Evolutionary conservation across 1,140 invertebrate species (phyloP).

Genomic region (Hypsibius dujardini): DNA sequence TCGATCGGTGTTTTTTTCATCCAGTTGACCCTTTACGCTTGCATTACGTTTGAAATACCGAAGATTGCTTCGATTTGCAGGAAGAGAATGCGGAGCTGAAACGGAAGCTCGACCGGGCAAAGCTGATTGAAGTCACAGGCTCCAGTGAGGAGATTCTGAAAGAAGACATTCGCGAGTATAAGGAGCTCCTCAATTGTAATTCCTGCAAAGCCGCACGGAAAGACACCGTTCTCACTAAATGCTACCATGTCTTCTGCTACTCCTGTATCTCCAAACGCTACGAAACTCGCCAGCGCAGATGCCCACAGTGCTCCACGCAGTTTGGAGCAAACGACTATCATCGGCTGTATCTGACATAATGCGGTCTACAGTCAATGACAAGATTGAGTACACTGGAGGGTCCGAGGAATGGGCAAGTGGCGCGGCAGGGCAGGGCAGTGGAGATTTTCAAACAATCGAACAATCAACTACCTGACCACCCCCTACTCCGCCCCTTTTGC

Average conservation of each 20-base stretch:
- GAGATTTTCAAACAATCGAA: too few species aligned
- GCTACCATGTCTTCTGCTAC: conserved; percentile 99
- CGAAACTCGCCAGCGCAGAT: conserved; percentile 88
- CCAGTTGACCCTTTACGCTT: too few species aligned
- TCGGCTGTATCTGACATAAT: conserved; percentile 53
- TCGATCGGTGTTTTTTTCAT: background rate
- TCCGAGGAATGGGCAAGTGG: too few species aligned
- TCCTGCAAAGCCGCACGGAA: conserved; percentile 84
- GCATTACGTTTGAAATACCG: too few species aligned
- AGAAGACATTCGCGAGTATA: conserved; percentile 94
- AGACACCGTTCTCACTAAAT: conserved; percentile 94
- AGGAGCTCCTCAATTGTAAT: conserved; percentile 91
- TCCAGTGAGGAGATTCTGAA: conserved; percentile 90
- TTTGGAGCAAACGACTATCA: conserved; percentile 98
- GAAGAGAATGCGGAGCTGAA: conserved; percentile 81
- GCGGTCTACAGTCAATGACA: too few species aligned
- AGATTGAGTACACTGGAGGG: too few species aligned
- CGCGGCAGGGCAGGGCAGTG: too few species aligned
- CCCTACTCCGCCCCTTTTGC: too few species aligned
- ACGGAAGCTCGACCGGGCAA: conserved; percentile 82
- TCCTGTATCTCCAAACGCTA: conserved; percentile 95
- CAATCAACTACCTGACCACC: too few species aligned
- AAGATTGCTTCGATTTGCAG: conserved; percentile 34
- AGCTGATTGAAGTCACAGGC: conserved; percentile 89
- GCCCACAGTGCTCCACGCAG: conserved; percentile 96